Evolutionary conservation across 2,888 invertebrate species (phyloP).

Genomic region (Drosophila crucigera): DNA sequence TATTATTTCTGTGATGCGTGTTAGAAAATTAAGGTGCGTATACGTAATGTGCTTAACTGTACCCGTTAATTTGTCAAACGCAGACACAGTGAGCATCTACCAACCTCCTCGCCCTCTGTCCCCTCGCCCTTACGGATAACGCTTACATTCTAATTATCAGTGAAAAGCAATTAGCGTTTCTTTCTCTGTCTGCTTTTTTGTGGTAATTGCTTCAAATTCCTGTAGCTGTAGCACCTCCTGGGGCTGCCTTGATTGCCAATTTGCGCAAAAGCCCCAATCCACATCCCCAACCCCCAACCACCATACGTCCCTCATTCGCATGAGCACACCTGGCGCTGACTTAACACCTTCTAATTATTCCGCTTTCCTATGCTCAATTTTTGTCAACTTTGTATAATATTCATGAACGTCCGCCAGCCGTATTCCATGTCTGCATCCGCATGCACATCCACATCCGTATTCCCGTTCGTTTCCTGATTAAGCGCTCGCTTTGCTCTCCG

Average conservation of each 20-base stretch:
- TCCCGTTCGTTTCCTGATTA: constrained; percentile 24
- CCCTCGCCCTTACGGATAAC: neutral
- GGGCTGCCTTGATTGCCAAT: constrained; percentile 69
- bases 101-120: too few species aligned
- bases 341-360: constrained; percentile 60
- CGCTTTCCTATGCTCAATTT: constrained; percentile 63
- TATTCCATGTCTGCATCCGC: constrained; percentile 6
- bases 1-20: constrained; percentile 93
- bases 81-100: neutral
- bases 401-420: constrained; percentile 54
- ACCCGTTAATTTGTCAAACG: constrained; percentile 16
- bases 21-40: constrained; percentile 87
- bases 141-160: constrained; percentile 68
- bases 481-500: constrained; percentile 22
- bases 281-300: neutral
- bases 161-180: constrained; percentile 73
- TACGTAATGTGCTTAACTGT: constrained; percentile 38
- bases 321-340: constrained; percentile 24
- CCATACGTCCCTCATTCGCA: constrained; percentile 1
- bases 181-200: constrained; percentile 30
- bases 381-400: constrained; percentile 77
- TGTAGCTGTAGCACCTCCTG: constrained; percentile 38
- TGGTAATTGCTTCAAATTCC: constrained; percentile 69
- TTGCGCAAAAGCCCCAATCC: constrained; percentile 36
- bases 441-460: constrained; percentile 8